phyloP scores from a whole-genome alignment of 1,140 invertebrate genomes.

The Cyclargus thomasi region DNA sequence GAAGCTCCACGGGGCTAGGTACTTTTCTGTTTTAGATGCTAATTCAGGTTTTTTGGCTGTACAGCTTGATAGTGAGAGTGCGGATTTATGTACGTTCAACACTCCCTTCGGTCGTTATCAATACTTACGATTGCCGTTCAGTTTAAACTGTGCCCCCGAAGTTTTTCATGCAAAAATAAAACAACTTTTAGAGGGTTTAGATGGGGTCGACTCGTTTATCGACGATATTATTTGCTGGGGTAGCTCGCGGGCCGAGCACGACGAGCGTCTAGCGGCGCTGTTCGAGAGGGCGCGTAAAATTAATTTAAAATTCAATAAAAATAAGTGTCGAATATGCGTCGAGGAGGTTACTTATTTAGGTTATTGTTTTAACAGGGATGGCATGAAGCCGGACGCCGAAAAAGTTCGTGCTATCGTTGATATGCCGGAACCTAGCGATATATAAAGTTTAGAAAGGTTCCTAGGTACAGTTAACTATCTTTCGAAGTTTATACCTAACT shows the following conservation, averaged over 20 bases:
- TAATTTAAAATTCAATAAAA: constrained; percentile 25
- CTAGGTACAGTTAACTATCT: too few species aligned
- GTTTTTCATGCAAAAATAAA: constrained; percentile 30
- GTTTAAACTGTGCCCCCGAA: constrained; percentile 31
- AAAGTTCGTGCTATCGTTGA: too few species aligned
- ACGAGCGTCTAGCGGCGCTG: constrained; percentile 17
- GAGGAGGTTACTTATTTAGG: constrained; percentile 21
- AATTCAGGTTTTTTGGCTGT: constrained; percentile 22
- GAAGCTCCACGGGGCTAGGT: constrained; percentile 17
- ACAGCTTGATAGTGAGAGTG: constrained; percentile 28
- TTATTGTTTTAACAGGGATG: too few species aligned
- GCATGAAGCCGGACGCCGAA: too few species aligned
- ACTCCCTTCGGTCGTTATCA: constrained; percentile 39
- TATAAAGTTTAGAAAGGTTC: too few species aligned
- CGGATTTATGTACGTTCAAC: constrained; percentile 29
- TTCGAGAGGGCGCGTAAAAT: constrained; percentile 21
- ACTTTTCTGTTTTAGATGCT: constrained; percentile 21
- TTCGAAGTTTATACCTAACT: too few species aligned
- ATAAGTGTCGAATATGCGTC: constrained; percentile 25
- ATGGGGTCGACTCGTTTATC: constrained; percentile 23
- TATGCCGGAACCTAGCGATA: too few species aligned
- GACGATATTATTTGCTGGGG: constrained; percentile 25
- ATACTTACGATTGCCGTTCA: constrained; percentile 36
- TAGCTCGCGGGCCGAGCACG: constrained; percentile 20
- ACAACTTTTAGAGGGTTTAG: constrained; percentile 24